These are phyloP conservation scores for Drosophila teissieri DNA, from an alignment of 1,140 invertebrate species.

Conservation along the genomic window DNA sequence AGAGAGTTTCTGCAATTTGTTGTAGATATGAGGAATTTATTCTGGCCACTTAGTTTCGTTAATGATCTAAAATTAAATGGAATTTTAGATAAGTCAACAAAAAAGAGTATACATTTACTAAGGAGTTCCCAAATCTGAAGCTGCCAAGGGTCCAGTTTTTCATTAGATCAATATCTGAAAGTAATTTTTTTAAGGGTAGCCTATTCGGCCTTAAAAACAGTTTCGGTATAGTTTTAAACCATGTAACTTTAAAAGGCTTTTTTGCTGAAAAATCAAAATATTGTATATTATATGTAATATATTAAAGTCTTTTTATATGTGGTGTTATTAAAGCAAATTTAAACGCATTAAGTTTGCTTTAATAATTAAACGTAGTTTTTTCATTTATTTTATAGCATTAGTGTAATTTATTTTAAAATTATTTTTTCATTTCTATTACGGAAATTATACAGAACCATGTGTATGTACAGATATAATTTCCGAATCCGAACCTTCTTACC, in stretches of 20 bases:
- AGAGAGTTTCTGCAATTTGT: not conserved
- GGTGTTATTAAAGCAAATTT: not conserved
- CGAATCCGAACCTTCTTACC: conserved; percentile 33
- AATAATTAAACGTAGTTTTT: not conserved
- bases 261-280: not conserved
- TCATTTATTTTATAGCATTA: conserved; percentile 14
- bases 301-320: not conserved
- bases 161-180: not conserved
- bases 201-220: not conserved
- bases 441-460: conserved; percentile 36
- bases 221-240: not conserved
- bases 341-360: not conserved
- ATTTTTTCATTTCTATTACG: conserved; percentile 2
- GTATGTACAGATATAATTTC: conserved; percentile 43
- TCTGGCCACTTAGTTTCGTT: not conserved
- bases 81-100: too few species aligned
- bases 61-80: not conserved
- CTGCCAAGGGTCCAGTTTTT: too few species aligned
- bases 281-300: not conserved
- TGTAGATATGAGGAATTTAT: not conserved
- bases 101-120: not conserved
- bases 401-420: conserved; percentile 23
- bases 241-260: not conserved
- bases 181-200: not conserved
- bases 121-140: too few species aligned